A percentile compares a stretch with the other conserved stretches of the same genome.
These are phyloP conservation scores for Dendroctonus valens DNA, from an alignment of 1,140 invertebrate genomes.

Conservation along the genomic window DNA sequence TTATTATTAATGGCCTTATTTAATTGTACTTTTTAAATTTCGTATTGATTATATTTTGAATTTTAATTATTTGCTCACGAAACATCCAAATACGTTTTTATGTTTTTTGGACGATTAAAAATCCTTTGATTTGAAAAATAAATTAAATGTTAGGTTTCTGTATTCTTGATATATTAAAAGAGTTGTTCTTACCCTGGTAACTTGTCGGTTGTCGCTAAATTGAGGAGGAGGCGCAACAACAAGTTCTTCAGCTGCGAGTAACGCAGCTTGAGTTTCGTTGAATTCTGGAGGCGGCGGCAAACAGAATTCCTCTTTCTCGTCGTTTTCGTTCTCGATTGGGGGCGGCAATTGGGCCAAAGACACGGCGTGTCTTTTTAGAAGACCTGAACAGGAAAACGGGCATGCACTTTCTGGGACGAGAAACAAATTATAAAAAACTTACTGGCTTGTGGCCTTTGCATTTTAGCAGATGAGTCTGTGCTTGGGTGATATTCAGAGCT, in stretches of 20 bases:
- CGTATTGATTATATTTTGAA: no score
- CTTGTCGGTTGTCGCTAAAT: slow-evolving; percentile 61
- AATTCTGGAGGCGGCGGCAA: slow-evolving; percentile 80
- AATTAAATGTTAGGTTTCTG: no score
- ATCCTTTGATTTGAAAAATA: no score
- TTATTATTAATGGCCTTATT: no score
- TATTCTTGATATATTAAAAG: no score
- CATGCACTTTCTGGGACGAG: neutral
- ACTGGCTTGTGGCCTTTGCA: slow-evolving; percentile 42
- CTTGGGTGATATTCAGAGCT: slow-evolving; percentile 45
- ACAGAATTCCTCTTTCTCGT: slow-evolving; percentile 66
- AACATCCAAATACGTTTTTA: no score
- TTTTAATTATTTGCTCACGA: no score
- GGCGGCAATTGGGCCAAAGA: slow-evolving; percentile 78
- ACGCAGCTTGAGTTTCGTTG: slow-evolving; percentile 52
- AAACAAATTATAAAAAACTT: slow-evolving; percentile 8
- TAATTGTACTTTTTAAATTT: no score
- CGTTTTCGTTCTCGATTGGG: slow-evolving; percentile 72
- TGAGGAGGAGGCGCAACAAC: slow-evolving; percentile 69
- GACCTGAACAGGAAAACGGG: slow-evolving; percentile 41
- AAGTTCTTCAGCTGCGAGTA: slow-evolving; percentile 50
- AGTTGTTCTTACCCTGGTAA: slow-evolving; percentile 54
- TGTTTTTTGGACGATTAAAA: no score
- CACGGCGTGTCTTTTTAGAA: slow-evolving; percentile 67
- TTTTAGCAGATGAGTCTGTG: slow-evolving; percentile 47